These are phyloP conservation scores for Phoeniculus purpureus DNA, from an alignment of 2,797 vertebrate genomes.

Conservation along the genomic window DNA sequence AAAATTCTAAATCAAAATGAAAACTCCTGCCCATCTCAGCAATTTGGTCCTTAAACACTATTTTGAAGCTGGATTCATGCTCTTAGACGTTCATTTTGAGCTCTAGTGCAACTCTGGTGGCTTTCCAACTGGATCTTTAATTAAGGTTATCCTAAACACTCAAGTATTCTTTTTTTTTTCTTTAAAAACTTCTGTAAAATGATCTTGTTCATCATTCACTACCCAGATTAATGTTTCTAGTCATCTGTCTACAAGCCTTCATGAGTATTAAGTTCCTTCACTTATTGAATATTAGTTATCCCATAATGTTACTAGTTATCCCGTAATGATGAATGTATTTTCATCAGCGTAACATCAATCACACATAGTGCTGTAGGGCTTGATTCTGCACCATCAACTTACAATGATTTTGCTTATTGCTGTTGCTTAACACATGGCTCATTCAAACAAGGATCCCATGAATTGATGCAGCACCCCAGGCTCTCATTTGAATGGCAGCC, in stretches of 20 bases:
- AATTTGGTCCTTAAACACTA: background rate
- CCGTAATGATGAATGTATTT: background rate
- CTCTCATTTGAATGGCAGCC: background rate
- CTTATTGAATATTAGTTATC: slow-evolving; percentile 2
- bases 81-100: background rate
- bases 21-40: background rate
- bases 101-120: background rate
- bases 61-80: background rate
- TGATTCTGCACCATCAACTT: background rate
- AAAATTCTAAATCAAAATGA: background rate
- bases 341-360: background rate
- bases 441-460: background rate
- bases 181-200: background rate
- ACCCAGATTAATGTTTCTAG: background rate
- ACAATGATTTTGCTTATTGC: background rate
- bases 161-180: background rate
- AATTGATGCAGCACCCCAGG: background rate
- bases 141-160: background rate
- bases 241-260: background rate
- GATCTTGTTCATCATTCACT: background rate
- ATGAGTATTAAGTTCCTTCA: background rate
- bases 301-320: background rate
- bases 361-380: background rate
- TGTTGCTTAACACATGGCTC: background rate
- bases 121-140: background rate